Percentiles rank a stretch among this genome's conserved stretches.
Evolutionary conservation across 2,797 vertebrate genomes (phyloP).

Genomic region (Octomys mimax): DNA sequence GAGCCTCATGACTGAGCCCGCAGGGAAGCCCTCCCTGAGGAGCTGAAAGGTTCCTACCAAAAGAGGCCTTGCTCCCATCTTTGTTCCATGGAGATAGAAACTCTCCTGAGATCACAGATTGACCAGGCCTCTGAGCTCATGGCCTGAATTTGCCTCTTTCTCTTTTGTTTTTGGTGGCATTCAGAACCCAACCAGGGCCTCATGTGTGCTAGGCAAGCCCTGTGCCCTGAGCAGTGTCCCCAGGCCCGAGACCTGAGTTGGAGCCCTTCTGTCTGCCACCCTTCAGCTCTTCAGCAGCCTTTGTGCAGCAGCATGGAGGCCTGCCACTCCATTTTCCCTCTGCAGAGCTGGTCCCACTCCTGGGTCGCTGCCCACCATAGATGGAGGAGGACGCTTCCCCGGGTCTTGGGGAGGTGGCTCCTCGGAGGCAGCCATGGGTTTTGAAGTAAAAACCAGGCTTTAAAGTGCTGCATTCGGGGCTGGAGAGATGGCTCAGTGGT

Average conservation of each 20-base stretch:
- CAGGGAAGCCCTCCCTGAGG: constrained; percentile 37
- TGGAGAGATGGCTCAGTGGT: no score
- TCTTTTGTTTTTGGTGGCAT: not conserved
- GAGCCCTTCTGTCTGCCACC: constrained; percentile 32
- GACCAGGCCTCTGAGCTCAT: constrained; percentile 24
- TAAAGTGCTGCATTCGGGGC: not conserved
- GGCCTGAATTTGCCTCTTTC: not conserved
- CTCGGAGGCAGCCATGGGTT: not conserved
- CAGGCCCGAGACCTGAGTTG: constrained; percentile 58
- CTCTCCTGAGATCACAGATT: constrained; percentile 67
- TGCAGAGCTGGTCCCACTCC: constrained; percentile 26
- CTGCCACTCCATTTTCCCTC: not conserved
- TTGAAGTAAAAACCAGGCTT: constrained; percentile 6
- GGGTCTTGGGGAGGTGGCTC: not conserved
- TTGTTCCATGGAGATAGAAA: constrained; percentile 63
- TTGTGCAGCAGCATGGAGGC: constrained; percentile 27
- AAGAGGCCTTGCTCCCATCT: constrained; percentile 22
- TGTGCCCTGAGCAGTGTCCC: not conserved
- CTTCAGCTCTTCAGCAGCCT: not conserved
- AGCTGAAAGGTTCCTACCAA: not conserved
- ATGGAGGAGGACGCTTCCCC: constrained; percentile 3
- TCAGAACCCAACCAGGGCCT: not conserved
- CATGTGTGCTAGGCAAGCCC: not conserved
- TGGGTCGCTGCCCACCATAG: not conserved
- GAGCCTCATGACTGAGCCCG: not conserved